Evolutionary conservation across 2,113 vertebrate species (phyloP).

Genomic region (Dolichotis patagonum): DNA sequence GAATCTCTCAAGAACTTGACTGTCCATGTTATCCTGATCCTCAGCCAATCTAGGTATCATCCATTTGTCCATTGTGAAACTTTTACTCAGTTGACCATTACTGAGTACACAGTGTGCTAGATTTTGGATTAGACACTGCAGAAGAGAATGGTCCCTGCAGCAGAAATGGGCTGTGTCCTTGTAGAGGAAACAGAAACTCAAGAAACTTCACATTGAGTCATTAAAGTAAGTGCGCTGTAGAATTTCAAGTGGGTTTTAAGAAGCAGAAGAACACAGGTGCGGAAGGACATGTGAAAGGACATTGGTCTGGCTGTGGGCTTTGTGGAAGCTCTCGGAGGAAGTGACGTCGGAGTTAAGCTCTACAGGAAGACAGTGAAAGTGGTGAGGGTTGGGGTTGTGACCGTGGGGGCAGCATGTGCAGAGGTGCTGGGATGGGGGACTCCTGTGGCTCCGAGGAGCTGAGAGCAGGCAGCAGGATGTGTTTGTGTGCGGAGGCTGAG

Average conservation of each 20-base stretch:
- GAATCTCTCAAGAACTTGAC: neutral
- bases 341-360: fast-evolving
- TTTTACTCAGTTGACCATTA: neutral
- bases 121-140: neutral
- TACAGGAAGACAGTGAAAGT: neutral
- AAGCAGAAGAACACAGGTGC: neutral
- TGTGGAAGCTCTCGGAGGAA: neutral
- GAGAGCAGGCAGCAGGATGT: fast-evolving
- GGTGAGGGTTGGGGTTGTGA: neutral
- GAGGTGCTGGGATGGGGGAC: neutral
- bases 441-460: neutral
- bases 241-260: neutral
- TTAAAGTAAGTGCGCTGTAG: neutral
- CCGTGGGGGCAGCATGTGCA: neutral
- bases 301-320: too few relatives aligned
- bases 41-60: neutral
- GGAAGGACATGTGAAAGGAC: neutral
- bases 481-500: neutral
- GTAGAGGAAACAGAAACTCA: neutral
- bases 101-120: neutral
- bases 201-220: neutral
- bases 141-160: neutral
- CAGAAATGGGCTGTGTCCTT: neutral
- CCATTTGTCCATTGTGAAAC: neutral
- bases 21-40: neutral